A percentile compares a stretch with the other conserved stretches of the same genome.
Conservation (phyloP, 53 echinoderm and acorn worm species). For the Luidia sarsii region DNA sequence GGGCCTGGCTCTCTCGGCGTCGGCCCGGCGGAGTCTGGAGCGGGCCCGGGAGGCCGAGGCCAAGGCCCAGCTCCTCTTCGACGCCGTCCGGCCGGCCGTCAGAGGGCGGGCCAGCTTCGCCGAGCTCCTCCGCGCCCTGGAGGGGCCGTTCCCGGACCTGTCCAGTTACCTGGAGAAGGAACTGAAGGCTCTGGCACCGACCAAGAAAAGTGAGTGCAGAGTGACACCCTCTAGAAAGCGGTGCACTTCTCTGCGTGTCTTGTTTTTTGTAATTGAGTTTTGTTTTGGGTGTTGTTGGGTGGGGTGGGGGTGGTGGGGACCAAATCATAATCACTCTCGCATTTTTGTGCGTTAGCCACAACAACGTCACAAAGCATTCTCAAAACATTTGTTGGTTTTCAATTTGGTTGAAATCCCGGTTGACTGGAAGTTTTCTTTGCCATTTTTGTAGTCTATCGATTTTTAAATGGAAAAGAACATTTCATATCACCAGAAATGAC, state of each 20-base stretch:
- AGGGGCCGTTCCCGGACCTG: conserved; percentile 23
- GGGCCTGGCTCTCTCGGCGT: neutral
- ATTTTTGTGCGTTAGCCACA: too few species aligned
- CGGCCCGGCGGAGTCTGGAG: conserved; percentile 9
- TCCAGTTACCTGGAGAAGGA: conserved; percentile 27
- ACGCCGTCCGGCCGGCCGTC: conserved; percentile 24
- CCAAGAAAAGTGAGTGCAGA: conserved; percentile 14
- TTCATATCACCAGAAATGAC: too few species aligned
- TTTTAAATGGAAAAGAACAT: too few species aligned
- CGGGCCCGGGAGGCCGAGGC: neutral
- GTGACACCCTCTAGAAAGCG: too few species aligned
- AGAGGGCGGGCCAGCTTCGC: conserved; percentile 24
- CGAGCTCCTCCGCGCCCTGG: conserved; percentile 22
- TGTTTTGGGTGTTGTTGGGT: neutral
- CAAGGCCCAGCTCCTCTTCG: conserved; percentile 33
- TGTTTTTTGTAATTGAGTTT: neutral
- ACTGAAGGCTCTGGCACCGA: conserved; percentile 32
- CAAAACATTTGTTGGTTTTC: too few species aligned
- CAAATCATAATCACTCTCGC: too few species aligned
- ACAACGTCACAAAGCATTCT: too few species aligned
- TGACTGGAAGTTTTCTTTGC: too few species aligned
- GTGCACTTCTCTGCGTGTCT: neutral
- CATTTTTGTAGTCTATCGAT: too few species aligned
- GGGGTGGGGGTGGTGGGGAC: too few species aligned
- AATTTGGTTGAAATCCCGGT: too few species aligned